Evolutionary conservation across 2,797 vertebrate genomes (phyloP).

Genomic region (Echiichthys vipera): DNA sequence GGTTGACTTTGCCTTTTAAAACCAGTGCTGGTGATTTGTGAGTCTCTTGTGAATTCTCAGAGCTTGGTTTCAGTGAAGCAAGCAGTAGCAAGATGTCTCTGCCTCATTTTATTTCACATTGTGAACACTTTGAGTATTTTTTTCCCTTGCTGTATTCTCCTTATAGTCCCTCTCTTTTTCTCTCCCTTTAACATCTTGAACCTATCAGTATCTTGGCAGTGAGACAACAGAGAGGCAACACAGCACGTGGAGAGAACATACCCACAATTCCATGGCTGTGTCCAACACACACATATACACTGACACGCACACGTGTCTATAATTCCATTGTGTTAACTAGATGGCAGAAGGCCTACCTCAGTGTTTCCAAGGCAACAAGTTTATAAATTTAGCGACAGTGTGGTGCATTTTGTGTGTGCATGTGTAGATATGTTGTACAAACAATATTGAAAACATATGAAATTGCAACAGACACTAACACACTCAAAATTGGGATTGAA

Average conservation of each 20-base stretch:
- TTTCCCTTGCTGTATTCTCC: constrained; percentile 28
- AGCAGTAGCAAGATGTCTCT: constrained; percentile 72
- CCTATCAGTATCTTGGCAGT: constrained; percentile 74
- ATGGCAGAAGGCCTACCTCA: constrained; percentile 61
- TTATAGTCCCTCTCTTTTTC: constrained; percentile 35
- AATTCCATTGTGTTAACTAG: constrained; percentile 73
- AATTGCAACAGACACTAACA: constrained; percentile 18
- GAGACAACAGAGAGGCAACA: constrained; percentile 59
- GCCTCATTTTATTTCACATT: constrained; percentile 66
- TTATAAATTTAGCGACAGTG: constrained; percentile 58
- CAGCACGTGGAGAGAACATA: constrained; percentile 71
- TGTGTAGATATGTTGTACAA: constrained; percentile 36
- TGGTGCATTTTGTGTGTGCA: constrained; percentile 26
- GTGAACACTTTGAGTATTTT: constrained; percentile 65
- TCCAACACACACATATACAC: constrained; percentile 45
- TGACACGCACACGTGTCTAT: constrained; percentile 58
- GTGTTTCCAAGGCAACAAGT: constrained; percentile 78
- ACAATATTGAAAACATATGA: constrained; percentile 50
- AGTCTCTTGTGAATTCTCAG: constrained; percentile 58
- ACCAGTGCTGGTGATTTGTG: constrained; percentile 66
- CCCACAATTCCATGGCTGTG: constrained; percentile 65
- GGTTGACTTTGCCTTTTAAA: constrained; percentile 71
- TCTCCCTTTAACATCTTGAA: constrained; percentile 78
- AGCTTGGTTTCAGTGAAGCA: constrained; percentile 69
- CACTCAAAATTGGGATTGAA: constrained; percentile 12